phyloP scores from a whole-genome alignment of 2,888 invertebrate genomes.

The Perdita meconis region DNA sequence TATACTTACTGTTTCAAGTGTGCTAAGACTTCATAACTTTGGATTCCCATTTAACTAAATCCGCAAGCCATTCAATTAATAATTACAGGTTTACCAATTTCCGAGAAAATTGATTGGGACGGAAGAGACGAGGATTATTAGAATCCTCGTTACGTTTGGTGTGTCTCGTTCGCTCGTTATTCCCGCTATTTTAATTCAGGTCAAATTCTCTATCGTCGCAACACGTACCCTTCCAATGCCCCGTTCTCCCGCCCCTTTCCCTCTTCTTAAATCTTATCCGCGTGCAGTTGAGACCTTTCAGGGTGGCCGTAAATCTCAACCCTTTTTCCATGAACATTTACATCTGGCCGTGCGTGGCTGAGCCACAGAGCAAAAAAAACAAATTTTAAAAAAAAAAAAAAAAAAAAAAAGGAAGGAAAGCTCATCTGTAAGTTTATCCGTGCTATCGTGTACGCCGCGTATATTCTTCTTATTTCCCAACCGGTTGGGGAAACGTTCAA shows the following conservation, averaged over 20 bases:
- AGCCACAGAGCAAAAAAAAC: constrained; percentile 37
- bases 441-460: constrained; percentile 52
- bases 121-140: neutral
- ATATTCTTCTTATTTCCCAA: constrained; percentile 51
- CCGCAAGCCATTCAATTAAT: too few species aligned
- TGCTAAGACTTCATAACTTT: too few species aligned
- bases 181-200: constrained; percentile 18
- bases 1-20: too few species aligned
- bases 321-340: constrained; percentile 56
- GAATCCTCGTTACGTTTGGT: constrained; percentile 4
- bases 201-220: constrained; percentile 23
- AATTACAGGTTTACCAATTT: neutral
- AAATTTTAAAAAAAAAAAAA: too few species aligned
- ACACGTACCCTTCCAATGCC: neutral
- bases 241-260: neutral
- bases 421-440: constrained; percentile 58
- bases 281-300: constrained; percentile 40
- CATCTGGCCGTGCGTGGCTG: constrained; percentile 45
- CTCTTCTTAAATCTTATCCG: constrained; percentile 44
- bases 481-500: constrained; percentile 52
- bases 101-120: constrained; percentile 1
- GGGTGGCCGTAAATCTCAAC: constrained; percentile 60
- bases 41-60: too few species aligned
- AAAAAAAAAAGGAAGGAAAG: constrained; percentile 31
- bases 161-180: neutral